phyloP scores from a whole-genome alignment of 2,113 vertebrate species.

The Megaceryle torquata region DNA sequence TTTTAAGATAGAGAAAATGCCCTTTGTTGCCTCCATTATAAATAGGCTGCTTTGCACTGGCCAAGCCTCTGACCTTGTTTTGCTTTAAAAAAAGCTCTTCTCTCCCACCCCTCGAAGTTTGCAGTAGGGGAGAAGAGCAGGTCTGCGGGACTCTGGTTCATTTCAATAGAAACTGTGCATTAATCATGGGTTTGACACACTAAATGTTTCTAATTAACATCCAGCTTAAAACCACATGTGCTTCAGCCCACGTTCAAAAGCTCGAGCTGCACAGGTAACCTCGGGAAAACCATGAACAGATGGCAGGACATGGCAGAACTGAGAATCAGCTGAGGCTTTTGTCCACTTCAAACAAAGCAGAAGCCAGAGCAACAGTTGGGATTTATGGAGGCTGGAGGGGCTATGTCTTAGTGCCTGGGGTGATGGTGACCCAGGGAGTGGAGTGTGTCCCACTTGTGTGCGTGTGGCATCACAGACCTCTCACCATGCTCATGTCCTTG shows the following conservation, averaged over 20 bases:
- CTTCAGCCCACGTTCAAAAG: constrained; percentile 49
- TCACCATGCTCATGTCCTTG: rapidly evolving
- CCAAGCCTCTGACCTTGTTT: not conserved
- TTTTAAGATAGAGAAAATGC: not conserved
- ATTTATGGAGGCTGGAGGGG: not conserved
- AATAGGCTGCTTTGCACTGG: not conserved
- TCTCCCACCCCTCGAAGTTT: not conserved
- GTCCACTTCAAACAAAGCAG: not conserved
- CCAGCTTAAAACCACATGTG: constrained; percentile 74
- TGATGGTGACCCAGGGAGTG: rapidly evolving
- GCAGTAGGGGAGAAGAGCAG: not conserved
- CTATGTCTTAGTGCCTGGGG: not conserved
- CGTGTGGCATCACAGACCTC: not conserved
- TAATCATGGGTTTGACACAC: constrained; percentile 69
- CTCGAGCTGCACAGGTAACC: constrained; percentile 70
- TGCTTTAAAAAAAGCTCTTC: not conserved
- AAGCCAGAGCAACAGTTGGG: not conserved
- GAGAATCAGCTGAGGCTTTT: not conserved
- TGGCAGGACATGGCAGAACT: constrained; percentile 43
- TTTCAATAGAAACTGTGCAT: constrained; percentile 70
- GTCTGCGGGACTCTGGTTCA: constrained; percentile 56
- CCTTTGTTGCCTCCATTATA: not conserved
- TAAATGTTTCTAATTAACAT: constrained; percentile 77
- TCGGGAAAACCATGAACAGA: constrained; percentile 68
- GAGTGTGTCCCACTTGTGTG: not conserved